These are phyloP conservation scores for Hipposideros larvatus DNA, from an alignment of 2,797 vertebrate genomes.

Conservation along the genomic window DNA sequence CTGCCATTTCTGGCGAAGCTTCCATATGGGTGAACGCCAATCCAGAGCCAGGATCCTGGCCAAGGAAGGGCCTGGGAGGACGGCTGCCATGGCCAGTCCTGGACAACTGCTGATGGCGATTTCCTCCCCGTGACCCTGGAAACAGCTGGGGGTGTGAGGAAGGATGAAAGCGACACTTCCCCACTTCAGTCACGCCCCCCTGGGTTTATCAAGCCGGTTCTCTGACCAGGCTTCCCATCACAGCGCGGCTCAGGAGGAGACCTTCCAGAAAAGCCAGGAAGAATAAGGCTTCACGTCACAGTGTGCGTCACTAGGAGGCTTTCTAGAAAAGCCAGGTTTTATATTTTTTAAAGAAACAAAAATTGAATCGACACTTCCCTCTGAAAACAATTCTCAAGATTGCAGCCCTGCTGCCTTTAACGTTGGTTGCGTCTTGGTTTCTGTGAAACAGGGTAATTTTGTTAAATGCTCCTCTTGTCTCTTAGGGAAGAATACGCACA, in stretches of 20 bases:
- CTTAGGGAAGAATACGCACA: not conserved
- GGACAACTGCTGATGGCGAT: not conserved
- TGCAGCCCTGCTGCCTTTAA: not conserved
- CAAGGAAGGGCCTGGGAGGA: not conserved
- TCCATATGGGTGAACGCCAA: not conserved
- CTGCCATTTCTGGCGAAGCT: not conserved
- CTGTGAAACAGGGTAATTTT: not conserved
- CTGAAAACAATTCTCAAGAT: not conserved
- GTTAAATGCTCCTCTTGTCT: rapidly evolving
- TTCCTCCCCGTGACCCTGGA: not conserved
- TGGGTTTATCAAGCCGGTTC: not conserved
- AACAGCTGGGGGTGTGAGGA: rapidly evolving
- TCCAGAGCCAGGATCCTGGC: not conserved
- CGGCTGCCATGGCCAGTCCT: not conserved
- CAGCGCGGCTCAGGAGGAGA: not conserved
- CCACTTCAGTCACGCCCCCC: not conserved
- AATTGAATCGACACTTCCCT: not conserved
- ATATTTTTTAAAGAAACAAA: not conserved
- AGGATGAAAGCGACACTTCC: not conserved
- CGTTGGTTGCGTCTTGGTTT: not conserved
- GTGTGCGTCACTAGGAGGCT: not conserved
- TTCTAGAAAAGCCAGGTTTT: not conserved
- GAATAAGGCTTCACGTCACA: not conserved
- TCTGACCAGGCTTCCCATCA: not conserved
- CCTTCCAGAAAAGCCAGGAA: not conserved